Percentiles rank a stretch among this genome's conserved stretches.
phyloP scores from a whole-genome alignment of 2,797 vertebrate genomes.

The Ficedula albicollis region DNA sequence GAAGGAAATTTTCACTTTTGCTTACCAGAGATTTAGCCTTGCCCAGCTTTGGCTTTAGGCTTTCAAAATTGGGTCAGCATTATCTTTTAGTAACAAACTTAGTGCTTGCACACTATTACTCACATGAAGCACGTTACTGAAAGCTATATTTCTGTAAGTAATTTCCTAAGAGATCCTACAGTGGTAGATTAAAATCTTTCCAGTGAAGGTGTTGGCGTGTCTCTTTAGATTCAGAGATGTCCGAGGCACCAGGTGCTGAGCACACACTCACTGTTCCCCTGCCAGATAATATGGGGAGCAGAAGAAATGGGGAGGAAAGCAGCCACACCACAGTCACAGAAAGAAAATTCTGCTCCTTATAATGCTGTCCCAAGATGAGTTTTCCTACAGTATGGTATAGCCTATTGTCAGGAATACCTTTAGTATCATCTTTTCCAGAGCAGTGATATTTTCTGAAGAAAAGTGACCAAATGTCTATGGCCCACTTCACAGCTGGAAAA shows the following conservation, averaged over 20 bases:
- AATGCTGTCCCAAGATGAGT: neutral
- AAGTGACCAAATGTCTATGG: neutral
- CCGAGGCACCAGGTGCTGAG: neutral
- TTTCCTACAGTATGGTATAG: neutral
- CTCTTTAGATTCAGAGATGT: neutral
- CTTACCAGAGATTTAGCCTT: neutral
- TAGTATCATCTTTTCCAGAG: neutral
- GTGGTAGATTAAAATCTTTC: neutral
- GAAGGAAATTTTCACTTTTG: neutral
- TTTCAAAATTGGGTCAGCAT: neutral
- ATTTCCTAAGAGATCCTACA: neutral
- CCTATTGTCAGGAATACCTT: neutral
- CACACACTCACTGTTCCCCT: rapidly evolving
- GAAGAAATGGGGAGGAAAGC: neutral
- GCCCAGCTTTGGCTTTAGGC: neutral
- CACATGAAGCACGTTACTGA: neutral
- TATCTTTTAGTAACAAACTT: neutral
- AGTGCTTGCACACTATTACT: neutral
- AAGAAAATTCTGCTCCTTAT: neutral
- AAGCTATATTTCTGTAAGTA: neutral
- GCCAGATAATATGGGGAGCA: neutral
- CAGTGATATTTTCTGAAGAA: neutral
- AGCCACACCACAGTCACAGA: neutral
- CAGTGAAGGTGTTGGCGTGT: neutral
- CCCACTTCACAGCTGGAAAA: neutral